A percentile compares a stretch with the other conserved stretches of the same genome.
phyloP scores from a whole-genome alignment of 2,888 invertebrate species.

The Chironomus riparius region DNA sequence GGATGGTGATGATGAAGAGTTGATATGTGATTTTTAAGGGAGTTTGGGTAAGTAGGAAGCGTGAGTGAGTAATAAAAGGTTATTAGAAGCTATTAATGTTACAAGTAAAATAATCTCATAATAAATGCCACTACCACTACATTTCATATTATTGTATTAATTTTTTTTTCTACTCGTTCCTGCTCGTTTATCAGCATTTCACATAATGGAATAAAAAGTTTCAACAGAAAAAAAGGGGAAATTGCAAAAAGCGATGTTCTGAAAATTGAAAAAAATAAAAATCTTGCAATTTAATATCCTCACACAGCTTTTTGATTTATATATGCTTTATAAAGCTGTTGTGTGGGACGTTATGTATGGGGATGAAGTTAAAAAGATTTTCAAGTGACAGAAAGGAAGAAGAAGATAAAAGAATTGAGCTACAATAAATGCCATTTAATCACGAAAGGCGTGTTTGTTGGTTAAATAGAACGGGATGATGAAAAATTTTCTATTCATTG shows the following conservation, averaged over 20 bases:
- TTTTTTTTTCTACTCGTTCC: background rate
- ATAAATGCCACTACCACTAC: no score
- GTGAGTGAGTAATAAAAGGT: background rate
- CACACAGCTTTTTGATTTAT: no score
- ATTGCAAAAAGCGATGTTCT: no score
- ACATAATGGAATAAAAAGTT: background rate
- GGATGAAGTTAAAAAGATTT: no score
- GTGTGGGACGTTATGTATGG: no score
- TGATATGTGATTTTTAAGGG: background rate
- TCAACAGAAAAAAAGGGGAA: background rate
- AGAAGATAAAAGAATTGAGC: background rate
- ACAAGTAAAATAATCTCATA: background rate
- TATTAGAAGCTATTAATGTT: background rate
- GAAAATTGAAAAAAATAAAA: no score
- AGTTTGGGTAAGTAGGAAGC: background rate
- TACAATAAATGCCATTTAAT: conserved; percentile 21
- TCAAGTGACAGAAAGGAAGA: background rate
- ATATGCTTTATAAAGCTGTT: no score
- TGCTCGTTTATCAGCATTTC: background rate
- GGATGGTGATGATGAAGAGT: conserved; percentile 7
- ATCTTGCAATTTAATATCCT: no score
- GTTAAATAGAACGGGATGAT: background rate
- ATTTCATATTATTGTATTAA: background rate
- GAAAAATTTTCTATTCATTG: background rate
- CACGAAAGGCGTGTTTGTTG: background rate